Base-by-base conservation (phyloP, 2,888 invertebrate genomes). In the Oscheius sp. region DNA sequence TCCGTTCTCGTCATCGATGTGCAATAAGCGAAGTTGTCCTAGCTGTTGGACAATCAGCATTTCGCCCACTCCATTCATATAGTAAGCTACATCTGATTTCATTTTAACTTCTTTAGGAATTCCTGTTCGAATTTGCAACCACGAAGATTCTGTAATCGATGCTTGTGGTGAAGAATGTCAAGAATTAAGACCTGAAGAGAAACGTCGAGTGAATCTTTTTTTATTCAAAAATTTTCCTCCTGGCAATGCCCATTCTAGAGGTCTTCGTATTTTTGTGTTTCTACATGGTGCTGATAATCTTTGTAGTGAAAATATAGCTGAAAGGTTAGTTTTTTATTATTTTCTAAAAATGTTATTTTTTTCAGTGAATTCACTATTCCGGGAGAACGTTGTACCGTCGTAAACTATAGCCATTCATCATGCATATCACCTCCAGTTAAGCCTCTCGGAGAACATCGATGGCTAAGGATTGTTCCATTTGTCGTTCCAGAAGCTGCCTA, bases 401-500 rank as follows among this genome's bases (percentile, higher is more conserved):
- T 66, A 3, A 23, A n/a, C 27, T 59, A 59, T 58, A 18, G n/a
- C 59, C 70, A 70, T 46, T 35, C 49, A 16, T 29, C 46, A 0
- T 70, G 70, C 58, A 45, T 13, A 45, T 55, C 27, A 21, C 41
- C 58, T 12, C 27, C 35, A 16, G 59, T 46, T 2, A 46, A 52
- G 27, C 41, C 52, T 7, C 12, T 55, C 1, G 71, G 59, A 41
- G 53, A 64, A 13, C 56, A 56, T 43, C 53, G 72, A 6, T 72
- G 72, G 72, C 27, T 72, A 45, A 29, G 72, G 21, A 53, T 72
- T 18, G 55, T 58, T 5, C 72, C 72, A 27, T 72, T 72, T 45
- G 49, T 72, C 23, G 72, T 66, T 13, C 72, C 53, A 27, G 72
- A 64, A 63, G 35, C 64, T 13, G 21, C 27, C 16, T 52, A 29